Evolutionary conservation across 1,140 invertebrate genomes (phyloP).

Genomic region (Ectropis grisescens): DNA sequence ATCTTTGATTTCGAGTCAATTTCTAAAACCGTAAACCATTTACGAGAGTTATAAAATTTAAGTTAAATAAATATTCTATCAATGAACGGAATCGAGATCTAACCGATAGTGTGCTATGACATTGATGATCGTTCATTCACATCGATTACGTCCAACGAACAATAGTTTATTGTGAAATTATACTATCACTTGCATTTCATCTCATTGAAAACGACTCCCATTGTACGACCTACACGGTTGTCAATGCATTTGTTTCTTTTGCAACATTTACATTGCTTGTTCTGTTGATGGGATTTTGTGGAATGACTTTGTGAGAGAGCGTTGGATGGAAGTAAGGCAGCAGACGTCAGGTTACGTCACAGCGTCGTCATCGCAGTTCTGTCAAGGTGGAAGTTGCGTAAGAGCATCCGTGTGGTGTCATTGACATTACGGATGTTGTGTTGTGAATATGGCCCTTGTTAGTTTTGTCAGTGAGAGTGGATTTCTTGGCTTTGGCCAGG

Average conservation of each 20-base stretch:
- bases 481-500: no score
- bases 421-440: slow-evolving; percentile 55
- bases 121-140: slow-evolving; percentile 44
- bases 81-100: no score
- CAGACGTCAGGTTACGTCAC: slow-evolving; percentile 33
- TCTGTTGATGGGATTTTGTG: no score
- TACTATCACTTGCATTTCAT: slow-evolving; percentile 54
- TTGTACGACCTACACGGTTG: slow-evolving; percentile 15
- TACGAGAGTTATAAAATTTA: slow-evolving; percentile 24
- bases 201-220: slow-evolving; percentile 21
- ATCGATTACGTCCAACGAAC: slow-evolving; percentile 37
- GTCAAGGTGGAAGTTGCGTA: slow-evolving; percentile 60
- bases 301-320: no score
- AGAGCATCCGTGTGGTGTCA: slow-evolving; percentile 55
- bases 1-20: slow-evolving; percentile 17
- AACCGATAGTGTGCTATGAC: slow-evolving; percentile 27
- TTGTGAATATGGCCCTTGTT: slow-evolving; percentile 31
- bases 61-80: slow-evolving; percentile 16
- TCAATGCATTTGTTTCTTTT: slow-evolving; percentile 1
- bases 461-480: slow-evolving; percentile 40
- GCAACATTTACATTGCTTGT: slow-evolving; percentile 8
- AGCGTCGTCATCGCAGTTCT: slow-evolving; percentile 38
- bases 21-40: slow-evolving; percentile 28
- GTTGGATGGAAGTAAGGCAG: no score
- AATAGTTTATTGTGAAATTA: slow-evolving; percentile 61